Evolutionary conservation across 2,888 invertebrate genomes (phyloP).

Genomic region (Meghimatium bilineatum): DNA sequence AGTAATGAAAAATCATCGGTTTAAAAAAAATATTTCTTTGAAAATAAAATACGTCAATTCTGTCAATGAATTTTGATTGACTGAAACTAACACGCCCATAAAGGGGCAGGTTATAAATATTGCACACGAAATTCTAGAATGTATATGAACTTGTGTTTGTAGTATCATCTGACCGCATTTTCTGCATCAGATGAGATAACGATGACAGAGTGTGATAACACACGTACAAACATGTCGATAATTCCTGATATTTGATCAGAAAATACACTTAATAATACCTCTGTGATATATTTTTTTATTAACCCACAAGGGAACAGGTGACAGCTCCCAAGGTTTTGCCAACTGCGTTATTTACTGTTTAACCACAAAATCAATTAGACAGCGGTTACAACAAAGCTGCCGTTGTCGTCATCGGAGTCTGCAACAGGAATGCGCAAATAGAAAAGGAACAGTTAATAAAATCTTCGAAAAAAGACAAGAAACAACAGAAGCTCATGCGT

Average conservation of each 20-base stretch:
- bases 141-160: background rate
- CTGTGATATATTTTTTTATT: background rate
- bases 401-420: background rate
- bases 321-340: constrained; percentile 71
- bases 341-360: constrained; percentile 69
- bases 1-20: background rate
- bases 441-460: background rate
- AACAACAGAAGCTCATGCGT: background rate
- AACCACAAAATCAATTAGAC: constrained; percentile 59
- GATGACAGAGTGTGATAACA: background rate
- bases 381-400: constrained; percentile 46
- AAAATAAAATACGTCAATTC: background rate
- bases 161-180: background rate
- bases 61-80: background rate
- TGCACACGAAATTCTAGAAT: background rate
- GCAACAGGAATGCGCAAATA: background rate
- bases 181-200: background rate
- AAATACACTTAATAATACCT: background rate
- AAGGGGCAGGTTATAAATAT: background rate
- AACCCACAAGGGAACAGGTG: constrained; percentile 67
- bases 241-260: background rate
- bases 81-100: background rate
- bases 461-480: background rate
- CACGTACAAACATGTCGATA: background rate
- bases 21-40: background rate